Conservation (phyloP, 2,113 vertebrate genomes). For the Pangasianodon gigas region DNA sequence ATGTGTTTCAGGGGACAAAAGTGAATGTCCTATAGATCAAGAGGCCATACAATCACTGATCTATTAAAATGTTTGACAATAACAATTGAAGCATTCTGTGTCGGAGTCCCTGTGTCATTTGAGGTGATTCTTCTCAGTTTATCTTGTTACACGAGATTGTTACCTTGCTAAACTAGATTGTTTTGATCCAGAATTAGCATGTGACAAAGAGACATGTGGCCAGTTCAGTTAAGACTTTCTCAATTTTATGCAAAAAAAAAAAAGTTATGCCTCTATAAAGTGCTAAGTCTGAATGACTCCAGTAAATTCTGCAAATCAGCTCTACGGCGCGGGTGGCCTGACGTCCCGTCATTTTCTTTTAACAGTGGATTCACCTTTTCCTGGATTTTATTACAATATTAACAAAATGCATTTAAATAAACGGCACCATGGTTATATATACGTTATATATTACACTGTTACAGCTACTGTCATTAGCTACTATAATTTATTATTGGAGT, state of each 20-base stretch:
- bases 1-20: background rate
- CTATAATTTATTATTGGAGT: background rate
- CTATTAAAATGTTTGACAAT: background rate
- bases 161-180: too few species aligned
- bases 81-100: background rate
- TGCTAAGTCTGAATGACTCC: background rate
- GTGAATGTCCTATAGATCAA: background rate
- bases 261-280: background rate
- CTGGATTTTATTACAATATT: background rate
- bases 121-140: background rate
- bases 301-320: background rate
- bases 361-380: background rate
- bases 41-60: background rate
- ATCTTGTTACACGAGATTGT: background rate
- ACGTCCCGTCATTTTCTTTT: background rate
- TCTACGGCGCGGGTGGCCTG: background rate
- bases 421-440: background rate
- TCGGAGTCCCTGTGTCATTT: background rate
- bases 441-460: background rate
- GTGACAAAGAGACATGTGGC: background rate
- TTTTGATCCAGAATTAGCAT: background rate
- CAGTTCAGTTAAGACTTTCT: background rate
- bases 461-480: background rate
- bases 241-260: background rate
- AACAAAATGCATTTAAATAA: background rate